phyloP scores from a whole-genome alignment of 2,113 vertebrate genomes.

The Empidonax alnorum region DNA sequence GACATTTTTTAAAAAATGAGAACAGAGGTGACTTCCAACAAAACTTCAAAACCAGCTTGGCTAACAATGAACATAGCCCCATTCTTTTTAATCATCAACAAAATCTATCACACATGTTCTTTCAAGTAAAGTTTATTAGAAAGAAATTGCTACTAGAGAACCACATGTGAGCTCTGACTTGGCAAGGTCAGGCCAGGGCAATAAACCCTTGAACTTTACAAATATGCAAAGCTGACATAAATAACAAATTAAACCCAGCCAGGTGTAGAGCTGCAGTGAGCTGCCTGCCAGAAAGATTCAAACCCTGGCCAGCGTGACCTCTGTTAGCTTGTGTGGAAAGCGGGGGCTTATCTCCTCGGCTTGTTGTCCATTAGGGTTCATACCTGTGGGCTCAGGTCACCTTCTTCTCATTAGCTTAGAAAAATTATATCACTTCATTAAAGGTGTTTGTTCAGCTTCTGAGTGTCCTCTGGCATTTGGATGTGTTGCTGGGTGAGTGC shows the following conservation, averaged over 20 bases:
- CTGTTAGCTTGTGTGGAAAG: constrained; percentile 74
- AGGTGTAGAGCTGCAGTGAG: constrained; percentile 76
- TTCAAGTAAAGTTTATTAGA: constrained; percentile 87
- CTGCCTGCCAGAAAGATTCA: constrained; percentile 70
- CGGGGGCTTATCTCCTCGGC: constrained; percentile 65
- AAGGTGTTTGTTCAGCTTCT: constrained; percentile 22
- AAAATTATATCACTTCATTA: constrained; percentile 60
- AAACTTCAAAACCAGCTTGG: constrained; percentile 81
- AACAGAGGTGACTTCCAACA: constrained; percentile 77
- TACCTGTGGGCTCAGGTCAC: constrained; percentile 61
- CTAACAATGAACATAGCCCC: constrained; percentile 77
- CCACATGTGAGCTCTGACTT: constrained; percentile 85
- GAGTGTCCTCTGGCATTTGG: constrained; percentile 12
- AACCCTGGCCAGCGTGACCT: constrained; percentile 61
- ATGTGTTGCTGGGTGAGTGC: background rate
- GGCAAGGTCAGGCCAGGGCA: constrained; percentile 84
- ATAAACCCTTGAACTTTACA: constrained; percentile 88
- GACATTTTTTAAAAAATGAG: constrained; percentile 70
- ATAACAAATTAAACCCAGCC: constrained; percentile 87
- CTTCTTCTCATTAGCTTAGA: constrained; percentile 60
- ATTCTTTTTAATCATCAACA: constrained; percentile 84
- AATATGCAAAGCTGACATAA: constrained; percentile 89
- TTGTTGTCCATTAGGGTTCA: constrained; percentile 61
- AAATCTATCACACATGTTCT: constrained; percentile 87
- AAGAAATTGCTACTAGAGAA: constrained; percentile 84